Evolutionary conservation across 2,888 invertebrate genomes (phyloP).

Genomic region (Lottia gigantea): DNA sequence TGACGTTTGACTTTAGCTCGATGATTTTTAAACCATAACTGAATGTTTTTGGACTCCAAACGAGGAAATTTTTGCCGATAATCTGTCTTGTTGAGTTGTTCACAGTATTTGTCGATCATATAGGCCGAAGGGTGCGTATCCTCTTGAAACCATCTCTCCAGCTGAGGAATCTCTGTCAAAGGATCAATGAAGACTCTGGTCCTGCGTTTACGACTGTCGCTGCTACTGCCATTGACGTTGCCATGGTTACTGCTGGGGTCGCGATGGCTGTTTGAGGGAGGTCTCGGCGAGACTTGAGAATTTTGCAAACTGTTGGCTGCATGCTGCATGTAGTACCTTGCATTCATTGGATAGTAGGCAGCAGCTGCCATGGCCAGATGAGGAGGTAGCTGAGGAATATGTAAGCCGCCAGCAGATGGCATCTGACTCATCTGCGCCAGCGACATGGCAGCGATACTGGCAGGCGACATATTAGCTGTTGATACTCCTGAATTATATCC

Average conservation of each 20-base stretch:
- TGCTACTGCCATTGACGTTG: conserved; percentile 24
- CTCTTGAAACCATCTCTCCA: conserved; percentile 88
- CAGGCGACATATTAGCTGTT: conserved; percentile 27
- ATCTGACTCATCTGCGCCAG: conserved; percentile 36
- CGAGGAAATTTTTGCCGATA: conserved; percentile 98
- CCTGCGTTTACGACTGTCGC: conserved; percentile 77
- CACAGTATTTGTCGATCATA: conserved; percentile 96
- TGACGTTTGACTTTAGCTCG: conserved; percentile 97
- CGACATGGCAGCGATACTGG: conserved; percentile 39
- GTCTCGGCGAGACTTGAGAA: conserved; percentile 21
- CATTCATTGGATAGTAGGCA: conserved; percentile 52
- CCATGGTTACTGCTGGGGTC: conserved; percentile 18
- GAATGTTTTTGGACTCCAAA: conserved; percentile 98
- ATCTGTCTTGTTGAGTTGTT: conserved; percentile 95
- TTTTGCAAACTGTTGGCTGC: conserved; percentile 38
- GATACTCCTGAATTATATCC: conserved; percentile 15
- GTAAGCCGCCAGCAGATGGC: conserved; percentile 34
- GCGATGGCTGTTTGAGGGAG: conserved; percentile 21
- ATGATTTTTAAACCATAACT: conserved; percentile 99
- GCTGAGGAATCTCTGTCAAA: conserved; percentile 87
- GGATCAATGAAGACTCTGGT: conserved; percentile 99
- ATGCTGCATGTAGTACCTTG: conserved; percentile 53
- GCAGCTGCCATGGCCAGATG: conserved; percentile 52
- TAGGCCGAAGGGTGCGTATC: conserved; percentile 99
- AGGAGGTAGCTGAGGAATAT: conserved; percentile 58